Base-by-base conservation (phyloP, 2,888 invertebrate genomes). In the Drosophila stalkeri region DNA sequence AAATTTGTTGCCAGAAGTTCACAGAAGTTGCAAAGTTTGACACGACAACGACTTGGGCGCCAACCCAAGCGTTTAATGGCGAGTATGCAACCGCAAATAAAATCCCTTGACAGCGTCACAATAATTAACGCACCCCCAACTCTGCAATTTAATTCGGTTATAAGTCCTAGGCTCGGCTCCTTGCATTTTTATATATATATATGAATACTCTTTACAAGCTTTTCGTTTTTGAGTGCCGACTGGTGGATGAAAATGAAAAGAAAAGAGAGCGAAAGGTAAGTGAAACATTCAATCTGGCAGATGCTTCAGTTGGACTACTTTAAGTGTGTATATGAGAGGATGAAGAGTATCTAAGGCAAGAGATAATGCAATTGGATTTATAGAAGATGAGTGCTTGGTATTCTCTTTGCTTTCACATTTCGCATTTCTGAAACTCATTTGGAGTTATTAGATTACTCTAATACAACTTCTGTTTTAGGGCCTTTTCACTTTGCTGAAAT, bases 1-100 rank as follows among this genome's bases (percentile, higher is more conserved):
- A 64, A 80, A 86, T 84, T 62, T 86, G 75, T 79, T 81, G 75
- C 78, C 82, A 85, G 77, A 88, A 87, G 83, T 86, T 87, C 64
- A 59, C 71, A 79, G 66, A 82, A 87, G 82, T 86, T 86, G 81
- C 77, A 68, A 88, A 87, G 62, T 80, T 78, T 75, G 70, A 74
- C 65, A 75, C 76, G 72, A 62, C 81, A 63, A 52, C 77, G 64
- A 68, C 75, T 75, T 74, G 64, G 71, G 66, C 68, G 75, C 37
- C 77, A 84, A 80, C 66, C 89, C 71, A 76, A 73, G 72, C 89
- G 80, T 77, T 87, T 85, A 89, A 84, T 80, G 66, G 72, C 52
- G 72, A 68, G 57, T 67, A 72, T 72, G 55, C 55, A 55, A 31
- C 55, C 55, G 27, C 27, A 55, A 55, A 55, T 41, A 41, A 55